These are phyloP conservation scores for Narcine bancroftii DNA, from an alignment of 2,113 vertebrate genomes.

Conservation along the genomic window DNA sequence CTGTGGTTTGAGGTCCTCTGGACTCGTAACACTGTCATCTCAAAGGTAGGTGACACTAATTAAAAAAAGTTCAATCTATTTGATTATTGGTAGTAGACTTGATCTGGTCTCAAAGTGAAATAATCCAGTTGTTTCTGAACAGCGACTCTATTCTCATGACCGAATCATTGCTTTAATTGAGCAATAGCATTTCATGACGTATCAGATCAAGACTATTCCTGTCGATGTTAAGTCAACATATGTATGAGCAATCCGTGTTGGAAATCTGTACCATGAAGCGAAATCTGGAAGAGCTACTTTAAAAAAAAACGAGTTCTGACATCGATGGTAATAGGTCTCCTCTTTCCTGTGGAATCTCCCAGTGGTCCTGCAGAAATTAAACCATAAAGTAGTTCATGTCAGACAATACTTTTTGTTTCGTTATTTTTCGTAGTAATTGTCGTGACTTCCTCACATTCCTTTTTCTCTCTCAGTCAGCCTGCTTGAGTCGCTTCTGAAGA, in stretches of 20 bases:
- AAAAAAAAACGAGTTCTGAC: background rate
- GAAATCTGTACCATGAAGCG: constrained; percentile 12
- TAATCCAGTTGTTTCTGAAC: background rate
- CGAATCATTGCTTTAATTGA: background rate
- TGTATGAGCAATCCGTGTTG: background rate
- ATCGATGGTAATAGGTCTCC: background rate
- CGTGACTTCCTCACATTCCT: background rate
- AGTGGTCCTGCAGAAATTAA: background rate
- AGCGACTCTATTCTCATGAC: background rate
- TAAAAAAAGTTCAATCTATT: too few relatives aligned
- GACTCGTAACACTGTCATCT: too few relatives aligned
- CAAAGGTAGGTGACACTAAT: too few relatives aligned
- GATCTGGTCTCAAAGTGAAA: background rate
- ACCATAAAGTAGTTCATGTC: background rate
- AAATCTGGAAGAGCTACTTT: background rate
- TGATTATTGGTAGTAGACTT: too few relatives aligned
- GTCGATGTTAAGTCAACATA: background rate
- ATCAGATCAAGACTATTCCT: background rate
- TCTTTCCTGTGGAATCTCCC: background rate
- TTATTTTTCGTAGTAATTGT: background rate
- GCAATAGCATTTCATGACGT: background rate
- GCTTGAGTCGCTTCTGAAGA: background rate
- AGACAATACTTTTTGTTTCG: background rate
- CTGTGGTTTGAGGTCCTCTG: too few relatives aligned
- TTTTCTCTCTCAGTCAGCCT: background rate